Conservation (phyloP, 1,140 invertebrate genomes). For the Drosophila bocki region DNA sequence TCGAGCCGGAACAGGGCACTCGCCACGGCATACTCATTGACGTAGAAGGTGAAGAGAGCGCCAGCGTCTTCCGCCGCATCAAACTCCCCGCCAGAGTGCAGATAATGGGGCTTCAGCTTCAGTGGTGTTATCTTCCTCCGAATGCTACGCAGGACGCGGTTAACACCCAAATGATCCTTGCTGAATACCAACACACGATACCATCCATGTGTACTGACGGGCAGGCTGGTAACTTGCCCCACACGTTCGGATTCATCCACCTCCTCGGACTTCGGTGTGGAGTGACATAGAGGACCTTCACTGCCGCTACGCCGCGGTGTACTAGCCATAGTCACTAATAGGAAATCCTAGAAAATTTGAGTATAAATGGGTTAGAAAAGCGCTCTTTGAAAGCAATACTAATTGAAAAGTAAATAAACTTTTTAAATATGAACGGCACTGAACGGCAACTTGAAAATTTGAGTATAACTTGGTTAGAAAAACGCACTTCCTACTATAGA, state of each 20-base stretch:
- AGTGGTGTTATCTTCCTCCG: slow-evolving; percentile 9
- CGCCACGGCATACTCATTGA: slow-evolving; percentile 40
- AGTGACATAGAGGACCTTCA: slow-evolving; percentile 4
- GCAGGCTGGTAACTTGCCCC: not conserved
- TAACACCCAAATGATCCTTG: slow-evolving; percentile 3
- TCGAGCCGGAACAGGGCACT: slow-evolving; percentile 14
- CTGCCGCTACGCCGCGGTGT: too few species aligned
- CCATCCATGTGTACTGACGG: slow-evolving; percentile 55
- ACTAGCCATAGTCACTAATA: not conserved
- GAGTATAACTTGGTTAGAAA: too few species aligned
- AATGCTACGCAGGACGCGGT: slow-evolving; percentile 21
- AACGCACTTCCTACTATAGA: too few species aligned
- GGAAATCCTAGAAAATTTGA: too few species aligned
- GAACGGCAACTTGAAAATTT: not conserved
- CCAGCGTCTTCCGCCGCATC: slow-evolving; percentile 30
- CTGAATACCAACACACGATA: slow-evolving; percentile 53
- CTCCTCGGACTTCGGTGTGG: not conserved
- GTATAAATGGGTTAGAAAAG: not conserved
- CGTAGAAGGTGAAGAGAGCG: slow-evolving; percentile 54
- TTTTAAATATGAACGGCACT: too few species aligned
- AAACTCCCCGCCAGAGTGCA: slow-evolving; percentile 40
- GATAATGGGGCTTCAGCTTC: slow-evolving; percentile 20
- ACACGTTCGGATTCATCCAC: too few species aligned
- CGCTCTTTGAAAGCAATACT: too few species aligned
- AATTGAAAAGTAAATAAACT: not conserved